Conservation (phyloP, 2,888 invertebrate species). For the Petrophora chlorosata region DNA sequence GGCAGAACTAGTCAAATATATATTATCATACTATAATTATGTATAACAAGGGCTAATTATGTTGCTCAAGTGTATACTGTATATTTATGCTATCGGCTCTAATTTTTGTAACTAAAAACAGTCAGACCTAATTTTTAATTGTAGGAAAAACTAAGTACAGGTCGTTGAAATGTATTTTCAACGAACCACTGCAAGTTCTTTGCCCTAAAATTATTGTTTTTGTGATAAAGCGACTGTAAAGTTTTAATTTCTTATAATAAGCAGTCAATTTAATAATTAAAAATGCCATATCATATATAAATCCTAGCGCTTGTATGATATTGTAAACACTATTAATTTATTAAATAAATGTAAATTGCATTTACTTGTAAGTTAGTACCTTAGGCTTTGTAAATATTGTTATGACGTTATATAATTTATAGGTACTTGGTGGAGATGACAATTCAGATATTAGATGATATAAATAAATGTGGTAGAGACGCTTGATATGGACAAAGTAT, state of each 20-base stretch:
- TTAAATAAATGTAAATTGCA: constrained; percentile 79
- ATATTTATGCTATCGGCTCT: constrained; percentile 38
- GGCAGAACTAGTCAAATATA: constrained; percentile 79
- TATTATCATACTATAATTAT: constrained; percentile 40
- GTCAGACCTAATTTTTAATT: constrained; percentile 2
- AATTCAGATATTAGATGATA: constrained; percentile 68
- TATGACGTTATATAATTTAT: constrained; percentile 84
- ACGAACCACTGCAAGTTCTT: neutral
- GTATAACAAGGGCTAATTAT: constrained; percentile 62
- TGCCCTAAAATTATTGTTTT: constrained; percentile 8
- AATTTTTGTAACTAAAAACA: constrained; percentile 22
- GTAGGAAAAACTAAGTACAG: constrained; percentile 3
- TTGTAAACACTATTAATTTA: constrained; percentile 82
- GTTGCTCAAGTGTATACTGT: constrained; percentile 60
- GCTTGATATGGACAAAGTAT: constrained; percentile 63
- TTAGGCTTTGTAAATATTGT: constrained; percentile 84
- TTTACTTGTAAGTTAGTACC: constrained; percentile 79
- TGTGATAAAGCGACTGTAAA: constrained; percentile 30
- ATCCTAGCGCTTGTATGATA: constrained; percentile 81
- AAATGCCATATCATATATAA: constrained; percentile 80
- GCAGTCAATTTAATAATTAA: constrained; percentile 69
- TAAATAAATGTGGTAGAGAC: constrained; percentile 71
- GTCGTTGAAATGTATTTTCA: constrained; percentile 3
- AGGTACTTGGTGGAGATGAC: constrained; percentile 72
- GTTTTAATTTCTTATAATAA: constrained; percentile 30